Evolutionary conservation across 2,888 invertebrate species (phyloP), one percentile per base, ranked within the genome.

Genomic region (Parelbella ahira): DNA sequence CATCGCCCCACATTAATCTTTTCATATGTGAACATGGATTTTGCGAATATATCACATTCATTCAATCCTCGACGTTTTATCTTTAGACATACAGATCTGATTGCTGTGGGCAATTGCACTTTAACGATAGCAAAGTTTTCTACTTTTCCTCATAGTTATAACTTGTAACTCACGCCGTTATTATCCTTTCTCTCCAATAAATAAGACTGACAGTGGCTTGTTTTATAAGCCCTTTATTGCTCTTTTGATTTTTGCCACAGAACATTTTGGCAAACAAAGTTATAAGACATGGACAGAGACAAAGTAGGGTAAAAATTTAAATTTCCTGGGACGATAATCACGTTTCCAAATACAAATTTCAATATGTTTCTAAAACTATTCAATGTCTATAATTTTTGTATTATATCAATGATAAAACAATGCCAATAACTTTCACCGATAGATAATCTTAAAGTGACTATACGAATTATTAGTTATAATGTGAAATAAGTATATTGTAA

Each of bases 1-100:
- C 36, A 28, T 44, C 20, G 25, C 20, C 19, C 24, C 13, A 27
- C 47, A 42, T 47, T 42, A 34, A 37, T 44, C 33, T 42, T 39
- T 39, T 39, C 25, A 32, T 33, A 21, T 27, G 10, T 41, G 20
- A 12, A 10, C 33, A 9, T 2, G 25, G 25, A 25, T 20, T 41
- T 27, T 18, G 13, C 15, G 13, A 13, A 15, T 13, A 24, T 4
- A 9, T 15, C 27, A 7, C 33, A 11, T 12, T 19, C 20, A 30
- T 11, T 30, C 23, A 21, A 27, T 33, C 33, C 27, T 25, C 27
- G 41, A 25, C 33, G 8, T 20, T 41, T 25, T 25, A 10, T 9
- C n/a, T 9, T 8, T 9, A 11, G 27, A 15, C 19, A 15, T 27
- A 41, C 12, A 27, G 27, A 3, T 7, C 13, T 20, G 11, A 27